These are phyloP conservation scores for Andrena flavipes DNA, from an alignment of 2,888 invertebrate species.

Conservation along the genomic window DNA sequence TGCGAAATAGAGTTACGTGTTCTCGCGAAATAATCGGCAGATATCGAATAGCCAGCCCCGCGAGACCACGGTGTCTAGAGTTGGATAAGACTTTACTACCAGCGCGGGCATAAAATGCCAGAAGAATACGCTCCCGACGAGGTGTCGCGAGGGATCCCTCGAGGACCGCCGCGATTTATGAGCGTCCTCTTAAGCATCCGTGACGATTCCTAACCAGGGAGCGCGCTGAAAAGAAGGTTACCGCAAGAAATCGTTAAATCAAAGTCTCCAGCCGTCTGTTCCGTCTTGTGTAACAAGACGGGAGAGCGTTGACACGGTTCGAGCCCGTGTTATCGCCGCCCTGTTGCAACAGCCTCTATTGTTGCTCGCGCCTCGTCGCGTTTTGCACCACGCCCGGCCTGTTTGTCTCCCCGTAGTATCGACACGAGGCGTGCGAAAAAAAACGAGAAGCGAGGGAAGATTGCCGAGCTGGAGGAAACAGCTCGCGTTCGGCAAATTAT, in stretches of 20 bases:
- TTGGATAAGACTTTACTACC: constrained; percentile 70
- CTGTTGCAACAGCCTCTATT: constrained; percentile 52
- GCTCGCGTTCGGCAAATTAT: constrained; percentile 23
- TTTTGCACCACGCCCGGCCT: constrained; percentile 35
- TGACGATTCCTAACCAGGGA: constrained; percentile 52
- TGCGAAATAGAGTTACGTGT: background rate
- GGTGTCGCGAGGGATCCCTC: constrained; percentile 64
- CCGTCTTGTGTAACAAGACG: constrained; percentile 55
- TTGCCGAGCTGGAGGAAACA: constrained; percentile 1
- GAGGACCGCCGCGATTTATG: constrained; percentile 65
- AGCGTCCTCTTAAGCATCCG: constrained; percentile 53
- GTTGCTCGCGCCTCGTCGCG: constrained; percentile 43
- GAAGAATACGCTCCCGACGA: constrained; percentile 71
- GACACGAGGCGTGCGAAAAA: constrained; percentile 28
- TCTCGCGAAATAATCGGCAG: constrained; percentile 18
- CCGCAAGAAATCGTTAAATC: constrained; percentile 56
- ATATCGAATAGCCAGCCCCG: constrained; percentile 42
- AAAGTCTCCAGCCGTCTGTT: constrained; percentile 46
- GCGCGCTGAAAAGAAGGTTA: constrained; percentile 33
- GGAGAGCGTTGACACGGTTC: constrained; percentile 58
- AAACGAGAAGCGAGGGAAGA: background rate
- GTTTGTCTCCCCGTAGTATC: constrained; percentile 31
- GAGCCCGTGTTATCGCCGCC: constrained; percentile 43
- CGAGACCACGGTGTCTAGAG: constrained; percentile 42
- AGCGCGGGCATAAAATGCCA: constrained; percentile 65